A percentile compares a stretch with the other conserved stretches of the same genome.
Conservation (phyloP, 53 echinoderm and acorn worm genomes). For the Zoroaster sp. region DNA sequence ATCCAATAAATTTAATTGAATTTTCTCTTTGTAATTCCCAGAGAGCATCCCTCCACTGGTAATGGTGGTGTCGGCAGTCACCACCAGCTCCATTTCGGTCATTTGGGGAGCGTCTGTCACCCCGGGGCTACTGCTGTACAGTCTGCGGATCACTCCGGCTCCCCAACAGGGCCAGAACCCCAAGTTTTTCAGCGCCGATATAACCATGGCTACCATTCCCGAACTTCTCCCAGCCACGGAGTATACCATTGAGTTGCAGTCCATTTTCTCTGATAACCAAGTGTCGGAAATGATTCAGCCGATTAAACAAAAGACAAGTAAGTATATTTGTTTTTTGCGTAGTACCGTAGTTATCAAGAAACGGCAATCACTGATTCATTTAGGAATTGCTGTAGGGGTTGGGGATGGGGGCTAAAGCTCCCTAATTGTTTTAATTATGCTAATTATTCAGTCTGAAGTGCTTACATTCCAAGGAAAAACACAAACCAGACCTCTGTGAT, state of each 20-base stretch:
- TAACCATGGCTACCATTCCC: neutral
- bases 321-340: too few species aligned
- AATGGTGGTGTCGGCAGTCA: conserved; percentile 20
- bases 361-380: too few species aligned
- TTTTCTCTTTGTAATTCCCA: neutral
- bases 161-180: neutral
- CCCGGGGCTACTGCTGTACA: conserved; percentile 7
- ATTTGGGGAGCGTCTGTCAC: conserved; percentile 48
- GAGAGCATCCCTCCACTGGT: conserved; percentile 9
- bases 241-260: conserved; percentile 20
- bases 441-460: too few species aligned
- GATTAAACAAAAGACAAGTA: conserved; percentile 56
- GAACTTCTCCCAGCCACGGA: conserved; percentile 50
- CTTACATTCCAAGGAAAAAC: too few species aligned
- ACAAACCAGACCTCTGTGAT: too few species aligned
- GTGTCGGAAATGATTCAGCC: neutral
- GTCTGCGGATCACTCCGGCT: neutral
- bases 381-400: too few species aligned
- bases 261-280: neutral
- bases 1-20: neutral
- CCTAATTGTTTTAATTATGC: too few species aligned
- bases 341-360: too few species aligned
- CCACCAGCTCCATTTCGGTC: conserved; percentile 29
- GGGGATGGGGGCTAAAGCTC: too few species aligned
- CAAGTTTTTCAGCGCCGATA: neutral